These are phyloP conservation scores for Opisthograptis luteolata DNA, from an alignment of 2,888 invertebrate genomes.

Conservation along the genomic window DNA sequence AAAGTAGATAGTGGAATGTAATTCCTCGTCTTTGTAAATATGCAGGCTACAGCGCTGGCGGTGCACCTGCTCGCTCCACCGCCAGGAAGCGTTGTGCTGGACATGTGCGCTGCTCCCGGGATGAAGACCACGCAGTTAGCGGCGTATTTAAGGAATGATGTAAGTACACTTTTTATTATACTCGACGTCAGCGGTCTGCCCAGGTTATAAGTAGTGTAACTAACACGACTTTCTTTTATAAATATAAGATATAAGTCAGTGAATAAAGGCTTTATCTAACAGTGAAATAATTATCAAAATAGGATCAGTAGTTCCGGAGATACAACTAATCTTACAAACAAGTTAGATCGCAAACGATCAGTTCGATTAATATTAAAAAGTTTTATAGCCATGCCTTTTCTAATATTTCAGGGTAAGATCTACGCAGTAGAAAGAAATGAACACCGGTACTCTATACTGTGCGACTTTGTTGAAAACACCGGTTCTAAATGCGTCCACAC, in stretches of 20 bases:
- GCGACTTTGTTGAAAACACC: constrained; percentile 85
- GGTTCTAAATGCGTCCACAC: constrained; percentile 88
- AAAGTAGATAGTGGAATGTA: too few species aligned
- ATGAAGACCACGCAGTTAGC: constrained; percentile 97
- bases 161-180: constrained; percentile 55
- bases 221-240: not conserved
- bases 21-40: not conserved
- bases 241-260: too few species aligned
- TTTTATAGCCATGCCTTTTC: not conserved
- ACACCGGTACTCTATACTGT: constrained; percentile 87
- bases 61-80: constrained; percentile 90
- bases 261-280: too few species aligned
- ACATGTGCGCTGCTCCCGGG: constrained; percentile 99
- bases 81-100: constrained; percentile 90
- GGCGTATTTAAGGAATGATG: constrained; percentile 90
- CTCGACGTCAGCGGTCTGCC: too few species aligned
- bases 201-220: too few species aligned
- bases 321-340: too few species aligned
- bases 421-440: constrained; percentile 92
- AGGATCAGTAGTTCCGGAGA: too few species aligned
- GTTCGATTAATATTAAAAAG: too few species aligned
- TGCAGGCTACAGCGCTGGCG: constrained; percentile 95
- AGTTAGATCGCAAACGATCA: too few species aligned
- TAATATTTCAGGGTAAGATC: constrained; percentile 85
- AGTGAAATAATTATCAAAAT: too few species aligned